Evolutionary conservation across 2,888 invertebrate genomes (phyloP).

Genomic region (Norana najaformis): DNA sequence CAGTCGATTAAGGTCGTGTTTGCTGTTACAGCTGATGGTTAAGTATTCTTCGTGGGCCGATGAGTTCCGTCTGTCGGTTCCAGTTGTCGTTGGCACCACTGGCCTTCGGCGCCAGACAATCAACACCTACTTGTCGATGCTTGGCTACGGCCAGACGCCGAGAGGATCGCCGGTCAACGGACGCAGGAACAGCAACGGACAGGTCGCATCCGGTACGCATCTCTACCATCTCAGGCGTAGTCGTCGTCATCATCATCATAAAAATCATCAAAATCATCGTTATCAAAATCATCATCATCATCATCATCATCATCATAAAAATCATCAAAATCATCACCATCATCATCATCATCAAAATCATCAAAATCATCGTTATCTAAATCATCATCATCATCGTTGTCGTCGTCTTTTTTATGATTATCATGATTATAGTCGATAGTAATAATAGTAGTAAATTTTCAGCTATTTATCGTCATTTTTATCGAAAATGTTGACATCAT

Average conservation of each 20-base stretch:
- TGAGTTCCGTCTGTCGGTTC: conserved; percentile 21
- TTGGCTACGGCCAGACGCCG: neutral
- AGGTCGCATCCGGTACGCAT: neutral
- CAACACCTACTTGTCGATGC: conserved; percentile 24
- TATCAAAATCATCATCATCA: no score
- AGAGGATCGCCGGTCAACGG: neutral
- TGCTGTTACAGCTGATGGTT: neutral
- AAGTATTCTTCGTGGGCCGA: conserved; percentile 24
- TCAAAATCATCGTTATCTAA: no score
- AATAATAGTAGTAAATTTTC: no score
- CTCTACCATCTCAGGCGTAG: neutral
- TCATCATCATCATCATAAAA: no score
- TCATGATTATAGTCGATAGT: no score
- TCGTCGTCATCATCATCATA: neutral
- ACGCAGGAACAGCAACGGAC: conserved; percentile 15
- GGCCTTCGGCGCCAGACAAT: conserved; percentile 22
- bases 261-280: neutral
- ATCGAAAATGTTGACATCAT: no score
- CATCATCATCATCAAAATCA: no score
- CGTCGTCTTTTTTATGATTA: no score
- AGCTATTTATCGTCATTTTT: no score
- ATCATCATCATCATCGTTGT: no score
- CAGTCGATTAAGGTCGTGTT: neutral
- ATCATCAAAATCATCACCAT: no score
- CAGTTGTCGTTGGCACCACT: conserved; percentile 23